Conservation (phyloP, 2,888 invertebrate genomes). For the Lobophora halterata region DNA sequence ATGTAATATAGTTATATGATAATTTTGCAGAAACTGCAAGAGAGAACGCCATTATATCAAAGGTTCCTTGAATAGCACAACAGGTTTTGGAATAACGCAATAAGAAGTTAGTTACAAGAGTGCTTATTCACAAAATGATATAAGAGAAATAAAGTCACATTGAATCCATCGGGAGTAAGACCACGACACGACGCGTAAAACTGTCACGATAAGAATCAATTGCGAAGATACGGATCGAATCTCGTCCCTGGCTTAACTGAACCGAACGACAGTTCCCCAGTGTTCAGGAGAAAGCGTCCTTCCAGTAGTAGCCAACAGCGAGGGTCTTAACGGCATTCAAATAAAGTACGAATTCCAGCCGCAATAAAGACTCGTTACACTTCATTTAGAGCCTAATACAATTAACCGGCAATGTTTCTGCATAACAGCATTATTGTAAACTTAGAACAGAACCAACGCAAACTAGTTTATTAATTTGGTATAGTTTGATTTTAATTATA, state of each 20-base stretch:
- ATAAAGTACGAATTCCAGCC: constrained; percentile 35
- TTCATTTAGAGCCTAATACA: constrained; percentile 34
- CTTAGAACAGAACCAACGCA: constrained; percentile 28
- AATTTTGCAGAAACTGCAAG: too few relatives aligned
- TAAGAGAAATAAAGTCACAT: constrained; percentile 35
- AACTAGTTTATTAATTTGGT: constrained; percentile 34
- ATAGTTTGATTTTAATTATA: constrained; percentile 22
- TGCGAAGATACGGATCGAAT: constrained; percentile 62
- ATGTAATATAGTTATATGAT: too few relatives aligned
- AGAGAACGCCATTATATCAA: too few relatives aligned
- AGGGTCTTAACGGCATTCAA: constrained; percentile 44
- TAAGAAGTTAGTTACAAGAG: too few relatives aligned
- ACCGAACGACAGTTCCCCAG: constrained; percentile 51
- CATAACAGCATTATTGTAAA: constrained; percentile 42
- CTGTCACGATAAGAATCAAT: constrained; percentile 73
- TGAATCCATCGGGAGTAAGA: constrained; percentile 52
- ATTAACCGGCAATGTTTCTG: constrained; percentile 41
- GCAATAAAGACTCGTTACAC: constrained; percentile 25
- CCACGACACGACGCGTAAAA: constrained; percentile 68
- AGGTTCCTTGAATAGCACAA: too few relatives aligned
- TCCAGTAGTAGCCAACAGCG: constrained; percentile 32
- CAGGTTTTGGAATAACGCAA: too few relatives aligned
- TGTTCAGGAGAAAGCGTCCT: constrained; percentile 57
- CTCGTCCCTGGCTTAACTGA: constrained; percentile 45
- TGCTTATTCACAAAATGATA: constrained; percentile 27